phyloP scores from a whole-genome alignment of 2,888 invertebrate genomes.

The Agrochola circellaris region DNA sequence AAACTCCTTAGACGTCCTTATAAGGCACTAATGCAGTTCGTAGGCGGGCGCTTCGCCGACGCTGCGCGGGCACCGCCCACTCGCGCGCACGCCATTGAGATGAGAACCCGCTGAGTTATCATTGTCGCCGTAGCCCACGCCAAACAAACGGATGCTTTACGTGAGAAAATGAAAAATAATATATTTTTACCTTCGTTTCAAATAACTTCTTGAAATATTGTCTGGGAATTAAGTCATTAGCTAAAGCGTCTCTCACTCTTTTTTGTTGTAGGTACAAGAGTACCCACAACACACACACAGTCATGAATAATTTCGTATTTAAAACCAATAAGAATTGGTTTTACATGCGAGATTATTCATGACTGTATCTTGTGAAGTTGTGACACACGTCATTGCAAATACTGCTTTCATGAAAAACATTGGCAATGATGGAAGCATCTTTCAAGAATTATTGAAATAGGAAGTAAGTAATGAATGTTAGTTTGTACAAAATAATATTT shows the following conservation, averaged over 20 bases:
- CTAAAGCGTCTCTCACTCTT: conserved; percentile 37
- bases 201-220: conserved; percentile 44
- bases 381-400: not conserved
- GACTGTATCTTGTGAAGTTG: conserved; percentile 26
- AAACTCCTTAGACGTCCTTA: conserved; percentile 50
- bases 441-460: not conserved
- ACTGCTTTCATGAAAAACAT: conserved; percentile 7
- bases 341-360: conserved; percentile 41
- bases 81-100: conserved; percentile 63
- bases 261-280: conserved; percentile 23
- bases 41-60: conserved; percentile 66
- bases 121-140: conserved; percentile 85
- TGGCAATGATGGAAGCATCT: not conserved
- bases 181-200: conserved; percentile 44
- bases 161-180: conserved; percentile 50
- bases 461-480: not conserved
- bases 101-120: conserved; percentile 83
- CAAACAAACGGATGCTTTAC: conserved; percentile 35
- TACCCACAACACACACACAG: no score
- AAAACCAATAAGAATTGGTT: no score
- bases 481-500: not conserved
- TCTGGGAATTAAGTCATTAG: conserved; percentile 59
- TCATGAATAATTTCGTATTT: no score
- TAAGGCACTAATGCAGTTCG: conserved; percentile 64
- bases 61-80: conserved; percentile 70